Evolutionary conservation across 2,113 vertebrate genomes (phyloP).

Genomic region (Laticauda laticaudata): DNA sequence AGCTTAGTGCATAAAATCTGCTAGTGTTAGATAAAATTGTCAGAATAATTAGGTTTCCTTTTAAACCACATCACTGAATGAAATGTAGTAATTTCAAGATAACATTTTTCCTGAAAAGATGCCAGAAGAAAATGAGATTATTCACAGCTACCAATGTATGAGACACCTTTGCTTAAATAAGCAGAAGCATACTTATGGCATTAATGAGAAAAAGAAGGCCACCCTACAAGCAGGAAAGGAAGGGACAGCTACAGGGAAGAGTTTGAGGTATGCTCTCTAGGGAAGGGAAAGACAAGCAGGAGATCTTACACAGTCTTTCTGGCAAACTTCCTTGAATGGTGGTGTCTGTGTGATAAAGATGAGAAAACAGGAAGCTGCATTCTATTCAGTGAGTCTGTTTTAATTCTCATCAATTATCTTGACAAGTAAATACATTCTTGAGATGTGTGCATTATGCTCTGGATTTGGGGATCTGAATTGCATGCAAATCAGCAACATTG

Average conservation of each 20-base stretch:
- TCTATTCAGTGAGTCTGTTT: not conserved
- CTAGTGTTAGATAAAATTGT: slow-evolving; percentile 67
- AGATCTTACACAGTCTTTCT: no score
- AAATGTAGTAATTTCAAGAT: slow-evolving; percentile 57
- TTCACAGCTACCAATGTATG: slow-evolving; percentile 40
- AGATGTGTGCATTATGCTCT: not conserved
- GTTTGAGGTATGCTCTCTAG: not conserved
- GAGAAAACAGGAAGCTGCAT: not conserved
- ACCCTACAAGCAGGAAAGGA: slow-evolving; percentile 12
- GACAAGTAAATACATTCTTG: not conserved
- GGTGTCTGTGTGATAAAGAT: not conserved
- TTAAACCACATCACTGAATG: slow-evolving; percentile 45
- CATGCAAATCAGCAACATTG: not conserved
- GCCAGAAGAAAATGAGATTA: slow-evolving; percentile 35
- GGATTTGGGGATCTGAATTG: not conserved
- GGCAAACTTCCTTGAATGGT: not conserved
- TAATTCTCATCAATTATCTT: not conserved
- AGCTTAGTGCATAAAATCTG: slow-evolving; percentile 56
- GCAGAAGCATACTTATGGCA: slow-evolving; percentile 15
- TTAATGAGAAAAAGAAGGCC: slow-evolving; percentile 37
- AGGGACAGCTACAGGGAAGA: not conserved
- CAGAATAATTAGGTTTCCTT: slow-evolving; percentile 63
- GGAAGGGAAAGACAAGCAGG: not conserved
- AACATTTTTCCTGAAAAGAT: slow-evolving; percentile 54
- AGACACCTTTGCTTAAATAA: slow-evolving; percentile 12